Evolutionary conservation across 2,888 invertebrate genomes (phyloP).

Genomic region (Octonoba sinensis): DNA sequence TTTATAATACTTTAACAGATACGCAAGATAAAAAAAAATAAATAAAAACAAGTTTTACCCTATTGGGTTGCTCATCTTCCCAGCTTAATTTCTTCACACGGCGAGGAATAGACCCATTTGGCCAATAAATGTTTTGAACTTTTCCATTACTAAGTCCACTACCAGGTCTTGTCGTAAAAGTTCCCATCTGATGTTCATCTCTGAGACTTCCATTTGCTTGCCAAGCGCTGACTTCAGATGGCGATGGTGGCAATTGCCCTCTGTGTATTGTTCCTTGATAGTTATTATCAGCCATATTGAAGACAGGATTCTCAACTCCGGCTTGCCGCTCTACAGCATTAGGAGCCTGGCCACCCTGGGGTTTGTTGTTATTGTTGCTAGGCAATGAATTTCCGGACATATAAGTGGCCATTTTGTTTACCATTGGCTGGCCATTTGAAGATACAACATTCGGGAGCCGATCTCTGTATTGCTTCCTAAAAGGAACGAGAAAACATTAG

Average conservation of each 20-base stretch:
- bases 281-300: slow-evolving; percentile 63
- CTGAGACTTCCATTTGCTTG: slow-evolving; percentile 57
- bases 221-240: slow-evolving; percentile 52
- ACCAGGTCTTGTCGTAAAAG: slow-evolving; percentile 29
- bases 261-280: slow-evolving; percentile 41
- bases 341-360: slow-evolving; percentile 32
- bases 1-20: background rate
- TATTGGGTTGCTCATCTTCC: slow-evolving; percentile 76
- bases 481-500: background rate
- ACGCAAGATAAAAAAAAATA: background rate
- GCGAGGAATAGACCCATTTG: slow-evolving; percentile 79
- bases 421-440: slow-evolving; percentile 84
- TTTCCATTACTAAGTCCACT: slow-evolving; percentile 55
- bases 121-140: slow-evolving; percentile 74
- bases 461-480: slow-evolving; percentile 65
- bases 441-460: slow-evolving; percentile 95
- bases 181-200: slow-evolving; percentile 40
- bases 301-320: slow-evolving; percentile 67
- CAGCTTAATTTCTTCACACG: slow-evolving; percentile 84
- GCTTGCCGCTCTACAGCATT: slow-evolving; percentile 38
- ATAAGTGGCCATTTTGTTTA: slow-evolving; percentile 66
- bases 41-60: slow-evolving; percentile 30
- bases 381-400: slow-evolving; percentile 53
- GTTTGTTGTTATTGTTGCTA: slow-evolving; percentile 59
- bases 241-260: slow-evolving; percentile 31